Evolutionary conservation across 2,888 invertebrate species (phyloP).

Genomic region (Neoaliturus tenellus): DNA sequence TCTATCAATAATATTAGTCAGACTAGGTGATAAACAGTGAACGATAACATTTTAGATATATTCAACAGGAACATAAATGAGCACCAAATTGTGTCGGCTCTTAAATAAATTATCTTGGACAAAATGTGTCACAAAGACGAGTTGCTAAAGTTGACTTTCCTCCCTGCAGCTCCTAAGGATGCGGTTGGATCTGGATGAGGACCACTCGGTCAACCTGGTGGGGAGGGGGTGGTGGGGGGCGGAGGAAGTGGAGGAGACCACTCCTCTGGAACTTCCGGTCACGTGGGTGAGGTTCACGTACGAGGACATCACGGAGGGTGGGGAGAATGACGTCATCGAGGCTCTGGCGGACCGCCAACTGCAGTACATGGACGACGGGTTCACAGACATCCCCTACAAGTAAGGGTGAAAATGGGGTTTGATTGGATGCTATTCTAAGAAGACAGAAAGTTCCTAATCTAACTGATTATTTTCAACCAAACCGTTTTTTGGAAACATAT

Average conservation of each 20-base stretch:
- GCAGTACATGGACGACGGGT: not conserved
- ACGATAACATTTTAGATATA: too few relatives aligned
- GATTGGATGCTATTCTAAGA: too few relatives aligned
- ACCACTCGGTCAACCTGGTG: not conserved
- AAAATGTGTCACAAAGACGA: too few relatives aligned
- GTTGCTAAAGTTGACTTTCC: too few relatives aligned
- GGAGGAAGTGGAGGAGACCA: not conserved
- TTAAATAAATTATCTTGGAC: too few relatives aligned
- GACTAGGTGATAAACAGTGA: too few relatives aligned
- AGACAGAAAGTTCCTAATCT: too few relatives aligned
- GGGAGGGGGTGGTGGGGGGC: conserved; percentile 18
- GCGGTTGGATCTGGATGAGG: conserved; percentile 15
- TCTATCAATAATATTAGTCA: too few relatives aligned
- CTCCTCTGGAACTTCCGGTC: not conserved
- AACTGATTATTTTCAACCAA: too few relatives aligned
- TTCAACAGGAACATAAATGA: too few relatives aligned
- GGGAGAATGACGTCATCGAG: not conserved
- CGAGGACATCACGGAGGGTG: not conserved
- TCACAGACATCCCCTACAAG: conserved; percentile 16
- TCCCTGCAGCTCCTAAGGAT: not conserved
- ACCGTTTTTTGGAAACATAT: too few relatives aligned
- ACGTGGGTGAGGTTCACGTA: not conserved
- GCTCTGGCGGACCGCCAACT: not conserved
- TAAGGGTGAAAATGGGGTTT: not conserved
- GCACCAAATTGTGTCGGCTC: too few relatives aligned